Conservation (phyloP, 2,113 vertebrate species). For the Dissostichus mawsoni region DNA sequence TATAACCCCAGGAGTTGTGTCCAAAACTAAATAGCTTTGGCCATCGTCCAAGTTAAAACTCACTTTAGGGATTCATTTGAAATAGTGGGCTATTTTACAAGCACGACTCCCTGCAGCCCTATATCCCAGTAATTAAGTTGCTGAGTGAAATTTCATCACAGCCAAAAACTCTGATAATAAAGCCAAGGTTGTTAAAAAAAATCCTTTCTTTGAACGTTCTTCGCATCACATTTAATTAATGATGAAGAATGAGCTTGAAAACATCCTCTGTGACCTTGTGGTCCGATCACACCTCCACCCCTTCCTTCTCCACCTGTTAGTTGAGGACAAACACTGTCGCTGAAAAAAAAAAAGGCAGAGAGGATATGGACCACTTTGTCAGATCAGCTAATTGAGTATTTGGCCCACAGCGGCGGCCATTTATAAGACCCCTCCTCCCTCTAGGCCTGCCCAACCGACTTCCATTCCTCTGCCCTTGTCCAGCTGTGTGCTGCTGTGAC, state of each 20-base stretch:
- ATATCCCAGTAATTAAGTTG: conserved; percentile 54
- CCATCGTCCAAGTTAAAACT: conserved; percentile 35
- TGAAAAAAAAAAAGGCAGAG: conserved; percentile 58
- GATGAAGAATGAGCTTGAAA: conserved; percentile 18
- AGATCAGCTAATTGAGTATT: conserved; percentile 83
- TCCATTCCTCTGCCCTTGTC: conserved; percentile 62
- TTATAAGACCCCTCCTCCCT: conserved; percentile 72
- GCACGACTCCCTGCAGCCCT: conserved; percentile 36
- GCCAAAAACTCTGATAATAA: conserved; percentile 42
- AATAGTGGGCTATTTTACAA: conserved; percentile 53
- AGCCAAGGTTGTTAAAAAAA: conserved; percentile 21
- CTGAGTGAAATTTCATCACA: conserved; percentile 42
- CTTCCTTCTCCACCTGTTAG: conserved; percentile 37
- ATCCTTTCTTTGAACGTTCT: conserved; percentile 14
- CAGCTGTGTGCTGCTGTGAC: conserved; percentile 68
- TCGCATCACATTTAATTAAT: conserved; percentile 49
- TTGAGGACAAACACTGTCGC: conserved; percentile 63
- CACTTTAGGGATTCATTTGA: conserved; percentile 59
- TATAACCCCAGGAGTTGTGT: conserved; percentile 13
- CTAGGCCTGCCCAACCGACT: conserved; percentile 45
- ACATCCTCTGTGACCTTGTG: conserved; percentile 53
- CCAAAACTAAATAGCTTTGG: conserved; percentile 41
- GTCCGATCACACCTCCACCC: neutral
- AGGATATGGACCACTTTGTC: conserved; percentile 79
- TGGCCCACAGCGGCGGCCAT: conserved; percentile 79